Evolutionary conservation across 2,113 vertebrate genomes (phyloP).

Genomic region (Prunella fulvescens): DNA sequence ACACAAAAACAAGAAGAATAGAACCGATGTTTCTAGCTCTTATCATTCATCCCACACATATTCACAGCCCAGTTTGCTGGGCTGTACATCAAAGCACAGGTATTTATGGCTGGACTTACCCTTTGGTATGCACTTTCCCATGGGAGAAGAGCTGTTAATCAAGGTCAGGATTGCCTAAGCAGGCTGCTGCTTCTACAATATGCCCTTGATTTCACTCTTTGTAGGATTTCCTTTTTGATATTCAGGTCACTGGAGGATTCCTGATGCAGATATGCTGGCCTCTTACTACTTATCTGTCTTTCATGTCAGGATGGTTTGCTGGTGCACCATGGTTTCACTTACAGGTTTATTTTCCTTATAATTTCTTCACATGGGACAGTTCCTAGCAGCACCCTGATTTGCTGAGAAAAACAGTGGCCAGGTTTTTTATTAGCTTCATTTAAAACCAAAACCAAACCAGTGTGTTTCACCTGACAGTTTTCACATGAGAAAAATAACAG

Average conservation of each 20-base stretch:
- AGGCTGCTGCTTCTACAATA: not conserved
- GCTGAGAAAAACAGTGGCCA: not conserved
- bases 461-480: not conserved
- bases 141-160: not conserved
- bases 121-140: not conserved
- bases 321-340: not conserved
- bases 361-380: not conserved
- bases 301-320: not conserved
- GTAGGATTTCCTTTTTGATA: not conserved
- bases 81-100: not conserved
- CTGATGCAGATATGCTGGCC: not conserved
- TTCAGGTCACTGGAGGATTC: constrained; percentile 20
- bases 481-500: not conserved
- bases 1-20: not conserved
- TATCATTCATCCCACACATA: not conserved
- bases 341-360: not conserved
- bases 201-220: not conserved
- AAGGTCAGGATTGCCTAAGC: not conserved
- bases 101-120: not conserved
- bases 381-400: not conserved
- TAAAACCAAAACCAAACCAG: not conserved
- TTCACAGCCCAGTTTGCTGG: not conserved
- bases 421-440: not conserved
- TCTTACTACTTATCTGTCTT: not conserved
- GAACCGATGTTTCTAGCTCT: not conserved